A percentile compares a stretch with the other conserved stretches of the same genome.
Conservation (phyloP, 2,888 invertebrate species). For the Drosophila gaucha region DNA sequence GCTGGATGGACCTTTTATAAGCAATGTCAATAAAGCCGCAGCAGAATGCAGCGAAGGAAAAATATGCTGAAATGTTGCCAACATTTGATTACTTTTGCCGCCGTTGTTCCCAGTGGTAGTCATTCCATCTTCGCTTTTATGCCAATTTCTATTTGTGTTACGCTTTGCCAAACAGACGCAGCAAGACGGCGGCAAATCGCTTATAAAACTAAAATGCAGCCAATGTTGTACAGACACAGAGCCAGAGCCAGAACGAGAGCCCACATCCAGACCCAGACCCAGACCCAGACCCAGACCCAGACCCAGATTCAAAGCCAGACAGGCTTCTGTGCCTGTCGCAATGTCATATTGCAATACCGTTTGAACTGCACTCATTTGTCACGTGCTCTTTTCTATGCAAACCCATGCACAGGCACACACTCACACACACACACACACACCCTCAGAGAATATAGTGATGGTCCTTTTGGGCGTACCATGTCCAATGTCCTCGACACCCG, state of each 20-base stretch:
- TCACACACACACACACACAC: too few relatives aligned
- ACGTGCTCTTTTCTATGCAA: constrained; percentile 54
- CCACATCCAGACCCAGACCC: not conserved
- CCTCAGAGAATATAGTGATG: too few relatives aligned
- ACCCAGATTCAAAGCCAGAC: not conserved
- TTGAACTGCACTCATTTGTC: constrained; percentile 72
- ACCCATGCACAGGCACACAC: too few relatives aligned
- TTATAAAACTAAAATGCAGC: constrained; percentile 72
- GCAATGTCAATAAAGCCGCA: constrained; percentile 30
- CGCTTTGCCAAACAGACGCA: constrained; percentile 62
- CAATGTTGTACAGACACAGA: constrained; percentile 16
- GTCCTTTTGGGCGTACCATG: constrained; percentile 1
- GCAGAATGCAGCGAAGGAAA: constrained; percentile 25
- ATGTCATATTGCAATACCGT: constrained; percentile 68
- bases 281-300: not conserved
- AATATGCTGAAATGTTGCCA: constrained; percentile 50
- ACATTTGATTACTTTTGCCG: constrained; percentile 62
- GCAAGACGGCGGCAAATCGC: constrained; percentile 67
- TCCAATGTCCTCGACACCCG: constrained; percentile 7
- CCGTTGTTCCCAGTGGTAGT: constrained; percentile 11
- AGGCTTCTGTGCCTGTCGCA: constrained; percentile 45
- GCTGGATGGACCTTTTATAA: constrained; percentile 10
- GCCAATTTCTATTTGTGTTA: constrained; percentile 65
- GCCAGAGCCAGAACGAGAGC: not conserved
- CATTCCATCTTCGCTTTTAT: constrained; percentile 33